These are phyloP conservation scores for Gandaritis pyraliata DNA, from an alignment of 2,888 invertebrate genomes.

Conservation along the genomic window DNA sequence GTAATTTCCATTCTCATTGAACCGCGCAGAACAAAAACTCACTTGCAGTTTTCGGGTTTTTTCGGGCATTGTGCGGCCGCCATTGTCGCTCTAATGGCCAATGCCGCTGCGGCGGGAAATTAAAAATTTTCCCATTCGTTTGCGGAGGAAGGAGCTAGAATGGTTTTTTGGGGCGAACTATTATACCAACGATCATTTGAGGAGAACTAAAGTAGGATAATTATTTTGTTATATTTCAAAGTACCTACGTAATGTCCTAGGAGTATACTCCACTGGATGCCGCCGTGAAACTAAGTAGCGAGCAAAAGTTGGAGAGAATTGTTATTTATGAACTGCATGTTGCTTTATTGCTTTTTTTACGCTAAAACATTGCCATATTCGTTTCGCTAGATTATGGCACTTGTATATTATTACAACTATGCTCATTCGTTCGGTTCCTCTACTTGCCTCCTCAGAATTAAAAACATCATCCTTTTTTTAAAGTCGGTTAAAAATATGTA, in stretches of 20 bases:
- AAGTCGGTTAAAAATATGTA: too few relatives aligned
- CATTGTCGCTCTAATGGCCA: slow-evolving; percentile 46
- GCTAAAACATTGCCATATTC: too few relatives aligned
- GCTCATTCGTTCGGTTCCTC: too few relatives aligned
- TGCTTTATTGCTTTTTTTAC: background rate
- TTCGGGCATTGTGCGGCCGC: slow-evolving; percentile 40
- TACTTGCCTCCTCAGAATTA: too few relatives aligned
- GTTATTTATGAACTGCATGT: background rate
- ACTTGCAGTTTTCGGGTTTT: slow-evolving; percentile 38
- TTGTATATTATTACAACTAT: too few relatives aligned
- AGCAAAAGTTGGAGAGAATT: slow-evolving; percentile 1
- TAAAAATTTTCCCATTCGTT: slow-evolving; percentile 42
- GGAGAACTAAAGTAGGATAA: background rate
- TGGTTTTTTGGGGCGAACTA: background rate
- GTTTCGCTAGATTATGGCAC: too few relatives aligned
- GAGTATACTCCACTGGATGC: slow-evolving; percentile 10
- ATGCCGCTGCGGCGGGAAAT: slow-evolving; percentile 41
- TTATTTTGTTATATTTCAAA: slow-evolving; percentile 1
- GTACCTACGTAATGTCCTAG: slow-evolving; percentile 12
- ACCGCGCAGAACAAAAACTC: slow-evolving; percentile 42
- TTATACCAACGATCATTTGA: background rate
- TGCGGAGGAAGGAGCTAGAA: slow-evolving; percentile 16
- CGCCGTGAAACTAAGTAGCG: background rate
- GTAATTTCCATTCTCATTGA: slow-evolving; percentile 47
- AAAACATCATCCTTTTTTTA: too few relatives aligned